Evolutionary conservation across 1,140 invertebrate species (phyloP), one percentile per base, ranked within the genome.

Genomic region (Drosophila kurseongensis): DNA sequence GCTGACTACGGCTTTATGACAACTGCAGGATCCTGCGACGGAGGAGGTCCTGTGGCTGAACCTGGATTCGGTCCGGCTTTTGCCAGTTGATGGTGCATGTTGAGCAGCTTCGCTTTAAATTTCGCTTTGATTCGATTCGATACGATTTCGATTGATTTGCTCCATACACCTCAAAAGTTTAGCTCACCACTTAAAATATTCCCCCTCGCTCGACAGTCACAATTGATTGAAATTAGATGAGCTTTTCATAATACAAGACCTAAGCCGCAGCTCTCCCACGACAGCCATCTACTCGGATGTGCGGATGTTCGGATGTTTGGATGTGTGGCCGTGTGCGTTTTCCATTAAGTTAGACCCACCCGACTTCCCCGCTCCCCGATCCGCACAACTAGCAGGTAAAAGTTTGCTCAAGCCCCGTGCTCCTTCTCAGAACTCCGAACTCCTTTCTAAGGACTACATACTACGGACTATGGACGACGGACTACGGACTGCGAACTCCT

Each of bases 161-260:
- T 16, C 32, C 18, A 55, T 23, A 55, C 57, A 57, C 23, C 35
- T 18, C 8, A 12, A 71, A 72, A 61, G 45, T 73, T 73, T 71
- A 12, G 54, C 36, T 4, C 18, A 4, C 54, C 65, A 78, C 65
- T 78, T 78, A 71, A 78, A 69, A 58, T 56, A 59, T 44, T 23
- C 38, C 58, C 32, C 62, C 77, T 4, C 27, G 14, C 2, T 5
- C 55, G 72, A 65, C 76, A 74, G 81, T 67, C 67, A 71, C 81
- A 84, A 84, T 84, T 84, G 81, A 84, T 85, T 84, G 81, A 84
- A 84, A 84, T 84, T 84, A 84, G 81, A 84, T 84, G 81, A 84
- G 81, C 81, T 84, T 84, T 84, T 85, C 81, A 84, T 85, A 84
- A 84, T 84, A 72, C 77, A 73, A 60, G 62, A 80, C 81, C 69